These are phyloP conservation scores for Pogonognathellus flavescens DNA, from an alignment of 1,140 invertebrate species.

Conservation along the genomic window DNA sequence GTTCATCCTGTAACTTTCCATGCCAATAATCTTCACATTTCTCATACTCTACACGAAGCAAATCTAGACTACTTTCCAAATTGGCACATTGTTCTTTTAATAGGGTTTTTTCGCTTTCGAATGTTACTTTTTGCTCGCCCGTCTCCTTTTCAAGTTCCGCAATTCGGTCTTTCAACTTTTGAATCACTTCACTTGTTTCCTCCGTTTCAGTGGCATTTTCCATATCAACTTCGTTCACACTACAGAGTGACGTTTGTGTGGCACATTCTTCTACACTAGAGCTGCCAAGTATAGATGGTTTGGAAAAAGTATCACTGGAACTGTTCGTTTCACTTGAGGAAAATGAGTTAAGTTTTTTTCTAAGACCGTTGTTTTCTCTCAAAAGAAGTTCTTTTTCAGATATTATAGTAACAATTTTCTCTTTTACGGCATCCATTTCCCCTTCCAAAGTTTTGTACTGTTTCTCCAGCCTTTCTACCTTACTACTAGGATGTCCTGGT, in stretches of 20 bases:
- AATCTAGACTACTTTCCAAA: constrained; percentile 80
- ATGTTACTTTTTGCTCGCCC: constrained; percentile 54
- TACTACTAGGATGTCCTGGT: background rate
- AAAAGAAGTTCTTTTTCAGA: constrained; percentile 68
- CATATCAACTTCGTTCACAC: background rate
- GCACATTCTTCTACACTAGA: constrained; percentile 50
- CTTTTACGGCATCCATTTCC: constrained; percentile 58
- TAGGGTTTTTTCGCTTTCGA: constrained; percentile 71
- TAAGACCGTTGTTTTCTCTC: constrained; percentile 68
- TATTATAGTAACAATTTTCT: constrained; percentile 51
- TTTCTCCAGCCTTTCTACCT: constrained; percentile 34
- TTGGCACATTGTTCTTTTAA: constrained; percentile 76
- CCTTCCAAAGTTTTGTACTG: constrained; percentile 57
- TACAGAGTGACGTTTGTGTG: constrained; percentile 15
- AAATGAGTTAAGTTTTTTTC: constrained; percentile 58
- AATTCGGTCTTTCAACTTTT: constrained; percentile 56
- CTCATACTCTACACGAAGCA: constrained; percentile 82
- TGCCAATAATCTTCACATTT: constrained; percentile 87
- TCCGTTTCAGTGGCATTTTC: constrained; percentile 26
- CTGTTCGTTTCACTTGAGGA: constrained; percentile 4
- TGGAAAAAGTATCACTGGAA: background rate
- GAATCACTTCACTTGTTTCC: constrained; percentile 47
- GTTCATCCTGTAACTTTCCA: constrained; percentile 79
- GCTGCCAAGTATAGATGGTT: background rate
- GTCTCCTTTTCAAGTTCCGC: constrained; percentile 63